These are phyloP conservation scores for Pampus argenteus DNA, from an alignment of 2,797 vertebrate species.

Conservation along the genomic window DNA sequence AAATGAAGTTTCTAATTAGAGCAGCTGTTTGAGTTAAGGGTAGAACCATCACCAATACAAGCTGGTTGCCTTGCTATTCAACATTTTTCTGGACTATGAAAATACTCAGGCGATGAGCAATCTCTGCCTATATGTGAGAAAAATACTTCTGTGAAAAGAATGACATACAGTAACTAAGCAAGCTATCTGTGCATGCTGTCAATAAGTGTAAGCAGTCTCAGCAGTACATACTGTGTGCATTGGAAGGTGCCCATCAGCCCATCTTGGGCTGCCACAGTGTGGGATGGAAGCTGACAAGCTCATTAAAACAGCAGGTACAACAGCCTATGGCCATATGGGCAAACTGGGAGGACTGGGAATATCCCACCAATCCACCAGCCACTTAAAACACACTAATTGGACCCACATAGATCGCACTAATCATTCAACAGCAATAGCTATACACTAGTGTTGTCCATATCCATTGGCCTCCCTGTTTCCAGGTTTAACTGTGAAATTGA, in stretches of 20 bases:
- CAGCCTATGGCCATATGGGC: conserved; percentile 81
- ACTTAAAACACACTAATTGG: conserved; percentile 85
- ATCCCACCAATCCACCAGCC: conserved; percentile 71
- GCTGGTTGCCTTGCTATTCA: conserved; percentile 22
- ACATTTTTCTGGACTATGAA: conserved; percentile 23
- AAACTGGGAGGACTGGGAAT: conserved; percentile 79
- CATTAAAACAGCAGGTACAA: conserved; percentile 80
- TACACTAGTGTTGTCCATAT: conserved; percentile 61
- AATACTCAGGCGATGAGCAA: background rate
- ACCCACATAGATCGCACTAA: conserved; percentile 71
- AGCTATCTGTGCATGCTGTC: background rate
- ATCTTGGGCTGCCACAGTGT: conserved; percentile 50
- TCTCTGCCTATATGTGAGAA: conserved; percentile 18
- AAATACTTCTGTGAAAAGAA: background rate
- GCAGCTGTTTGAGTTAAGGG: conserved; percentile 57
- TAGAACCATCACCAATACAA: conserved; percentile 52
- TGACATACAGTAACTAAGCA: background rate
- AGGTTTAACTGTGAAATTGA: conserved; percentile 35
- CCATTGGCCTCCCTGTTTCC: conserved; percentile 40
- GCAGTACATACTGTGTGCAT: conserved; percentile 23
- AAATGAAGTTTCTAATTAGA: conserved; percentile 70
- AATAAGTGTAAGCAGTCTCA: conserved; percentile 22
- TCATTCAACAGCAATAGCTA: conserved; percentile 70
- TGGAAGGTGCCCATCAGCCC: conserved; percentile 43
- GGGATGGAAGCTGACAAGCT: conserved; percentile 77